A percentile compares a stretch with the other conserved stretches of the same genome.
Evolutionary conservation across 2,888 invertebrate species (phyloP).

Genomic region (Abrostola triplasia): DNA sequence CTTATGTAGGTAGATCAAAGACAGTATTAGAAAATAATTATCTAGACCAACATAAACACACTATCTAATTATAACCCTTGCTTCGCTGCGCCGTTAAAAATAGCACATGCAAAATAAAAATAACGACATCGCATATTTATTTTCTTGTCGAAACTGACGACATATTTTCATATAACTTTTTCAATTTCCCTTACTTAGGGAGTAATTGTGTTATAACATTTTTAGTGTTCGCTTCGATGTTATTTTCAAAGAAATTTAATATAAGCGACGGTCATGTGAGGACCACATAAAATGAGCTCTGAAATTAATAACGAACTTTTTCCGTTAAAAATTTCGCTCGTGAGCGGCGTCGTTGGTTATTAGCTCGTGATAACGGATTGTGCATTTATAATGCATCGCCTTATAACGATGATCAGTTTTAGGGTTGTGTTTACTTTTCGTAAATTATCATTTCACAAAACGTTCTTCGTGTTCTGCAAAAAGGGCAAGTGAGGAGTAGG

Average conservation of each 20-base stretch:
- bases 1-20: too few species aligned
- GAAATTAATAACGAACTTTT: conserved; percentile 58
- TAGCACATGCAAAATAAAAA: conserved; percentile 7
- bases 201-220: conserved; percentile 56
- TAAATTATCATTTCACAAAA: too few species aligned
- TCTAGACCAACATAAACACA: not conserved
- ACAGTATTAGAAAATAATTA: too few species aligned
- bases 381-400: conserved; percentile 25
- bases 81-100: not conserved
- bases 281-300: conserved; percentile 53
- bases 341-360: conserved; percentile 9
- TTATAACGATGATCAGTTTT: not conserved
- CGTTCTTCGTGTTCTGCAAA: too few species aligned
- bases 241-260: conserved; percentile 60
- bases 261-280: conserved; percentile 56
- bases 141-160: conserved; percentile 39
- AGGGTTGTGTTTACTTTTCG: not conserved
- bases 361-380: conserved; percentile 13
- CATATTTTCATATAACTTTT: conserved; percentile 53
- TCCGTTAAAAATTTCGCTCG: conserved; percentile 51
- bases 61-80: not conserved
- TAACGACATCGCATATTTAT: conserved; percentile 15
- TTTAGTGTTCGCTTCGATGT: conserved; percentile 48
- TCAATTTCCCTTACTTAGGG: conserved; percentile 47
- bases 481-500: too few species aligned